Percentiles rank a stretch among this genome's conserved stretches.
Conservation (phyloP, 2,888 invertebrate species). For the Drosophila kuntzei region DNA sequence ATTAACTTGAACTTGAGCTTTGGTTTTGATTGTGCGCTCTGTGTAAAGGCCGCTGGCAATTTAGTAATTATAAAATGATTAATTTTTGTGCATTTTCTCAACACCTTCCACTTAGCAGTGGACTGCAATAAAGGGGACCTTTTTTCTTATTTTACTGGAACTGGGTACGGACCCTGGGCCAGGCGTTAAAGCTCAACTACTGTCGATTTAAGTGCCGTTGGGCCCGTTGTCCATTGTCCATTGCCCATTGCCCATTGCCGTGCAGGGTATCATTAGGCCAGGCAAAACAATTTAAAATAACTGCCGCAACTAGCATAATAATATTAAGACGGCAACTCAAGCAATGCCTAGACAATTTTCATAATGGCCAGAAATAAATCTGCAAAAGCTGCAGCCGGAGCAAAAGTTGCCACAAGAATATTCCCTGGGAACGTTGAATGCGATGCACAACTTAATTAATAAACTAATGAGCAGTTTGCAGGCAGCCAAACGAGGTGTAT, state of each 20-base stretch:
- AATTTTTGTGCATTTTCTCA: conserved; percentile 80
- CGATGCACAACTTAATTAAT: conserved; percentile 77
- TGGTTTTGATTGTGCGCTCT: not conserved
- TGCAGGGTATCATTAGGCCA: conserved; percentile 77
- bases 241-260: conserved; percentile 33
- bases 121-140: conserved; percentile 5
- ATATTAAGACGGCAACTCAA: conserved; percentile 64
- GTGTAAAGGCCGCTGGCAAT: conserved; percentile 62
- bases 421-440: conserved; percentile 47
- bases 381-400: conserved; percentile 46
- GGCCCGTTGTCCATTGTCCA: conserved; percentile 29
- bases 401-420: conserved; percentile 15
- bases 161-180: conserved; percentile 31
- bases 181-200: conserved; percentile 75
- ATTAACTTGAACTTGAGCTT: not conserved
- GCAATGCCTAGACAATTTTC: conserved; percentile 71
- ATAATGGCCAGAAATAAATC: conserved; percentile 79
- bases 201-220: conserved; percentile 79
- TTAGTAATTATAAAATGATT: conserved; percentile 83
- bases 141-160: not conserved
- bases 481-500: conserved; percentile 43
- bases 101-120: conserved; percentile 76
- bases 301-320: conserved; percentile 78
- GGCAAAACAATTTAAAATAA: conserved; percentile 81
- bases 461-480: conserved; percentile 79